phyloP scores from a whole-genome alignment of 2,113 vertebrate species.

The Corynorhinus townsendii region DNA sequence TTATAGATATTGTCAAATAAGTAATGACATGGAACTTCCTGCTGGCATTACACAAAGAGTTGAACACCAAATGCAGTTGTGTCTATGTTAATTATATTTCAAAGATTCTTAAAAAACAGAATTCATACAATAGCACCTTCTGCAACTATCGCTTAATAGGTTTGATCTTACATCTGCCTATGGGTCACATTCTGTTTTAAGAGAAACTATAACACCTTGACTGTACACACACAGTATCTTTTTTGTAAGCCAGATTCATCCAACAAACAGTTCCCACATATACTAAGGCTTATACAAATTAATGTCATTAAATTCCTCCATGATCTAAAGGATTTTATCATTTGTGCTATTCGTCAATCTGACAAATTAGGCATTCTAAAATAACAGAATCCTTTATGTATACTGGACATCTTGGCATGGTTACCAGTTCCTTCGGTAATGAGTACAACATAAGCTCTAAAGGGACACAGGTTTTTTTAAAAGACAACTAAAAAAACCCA shows the following conservation, averaged over 20 bases:
- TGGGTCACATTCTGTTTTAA: constrained; percentile 19
- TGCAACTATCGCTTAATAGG: constrained; percentile 36
- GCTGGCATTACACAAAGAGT: constrained; percentile 47
- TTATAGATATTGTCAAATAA: constrained; percentile 31
- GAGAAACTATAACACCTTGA: not conserved
- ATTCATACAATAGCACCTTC: constrained; percentile 49
- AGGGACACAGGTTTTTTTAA: not conserved
- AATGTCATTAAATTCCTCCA: constrained; percentile 20
- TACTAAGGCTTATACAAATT: not conserved
- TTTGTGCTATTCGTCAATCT: not conserved
- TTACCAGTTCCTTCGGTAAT: not conserved
- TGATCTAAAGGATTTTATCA: not conserved
- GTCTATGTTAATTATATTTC: constrained; percentile 60
- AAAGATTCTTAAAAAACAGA: constrained; percentile 51
- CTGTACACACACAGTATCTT: not conserved
- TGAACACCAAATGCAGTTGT: constrained; percentile 41
- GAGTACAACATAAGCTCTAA: not conserved
- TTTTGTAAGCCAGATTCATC: constrained; percentile 27
- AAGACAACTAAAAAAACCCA: not conserved
- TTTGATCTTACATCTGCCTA: constrained; percentile 36
- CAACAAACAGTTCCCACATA: not conserved
- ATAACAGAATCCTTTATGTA: not conserved
- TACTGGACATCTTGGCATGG: not conserved
- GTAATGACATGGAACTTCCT: constrained; percentile 24
- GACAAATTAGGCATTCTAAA: not conserved